These are phyloP conservation scores for Spea multiplicata DNA, from an alignment of 2,113 vertebrate species.

Conservation along the genomic window DNA sequence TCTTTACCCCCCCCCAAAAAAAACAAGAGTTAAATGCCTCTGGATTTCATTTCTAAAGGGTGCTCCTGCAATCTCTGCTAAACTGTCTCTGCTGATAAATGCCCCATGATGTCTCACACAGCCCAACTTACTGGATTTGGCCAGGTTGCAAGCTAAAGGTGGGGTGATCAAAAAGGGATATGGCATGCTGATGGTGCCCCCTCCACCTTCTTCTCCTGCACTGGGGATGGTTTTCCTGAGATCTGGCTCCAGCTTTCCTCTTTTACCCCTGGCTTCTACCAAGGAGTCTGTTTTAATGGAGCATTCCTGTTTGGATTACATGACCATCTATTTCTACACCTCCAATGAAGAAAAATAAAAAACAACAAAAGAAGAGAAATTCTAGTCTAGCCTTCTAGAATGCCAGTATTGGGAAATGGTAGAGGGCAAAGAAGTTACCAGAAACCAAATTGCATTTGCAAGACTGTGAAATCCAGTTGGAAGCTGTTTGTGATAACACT, in stretches of 20 bases:
- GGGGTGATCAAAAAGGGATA: slow-evolving; percentile 33
- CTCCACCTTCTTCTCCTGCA: background rate
- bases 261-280: slow-evolving; percentile 51
- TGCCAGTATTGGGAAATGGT: slow-evolving; percentile 59
- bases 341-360: background rate
- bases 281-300: slow-evolving; percentile 54
- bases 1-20: background rate
- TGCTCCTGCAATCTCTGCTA: background rate
- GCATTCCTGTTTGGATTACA: slow-evolving; percentile 52
- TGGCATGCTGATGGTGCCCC: slow-evolving; percentile 14
- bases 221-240: slow-evolving; percentile 32
- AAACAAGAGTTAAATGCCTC: background rate
- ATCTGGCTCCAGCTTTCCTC: slow-evolving; percentile 34
- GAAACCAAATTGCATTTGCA: slow-evolving; percentile 47
- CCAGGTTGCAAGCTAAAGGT: slow-evolving; percentile 22
- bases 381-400: slow-evolving; percentile 48
- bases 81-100: slow-evolving; percentile 8
- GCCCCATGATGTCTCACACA: slow-evolving; percentile 9
- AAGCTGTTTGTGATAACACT: slow-evolving; percentile 57
- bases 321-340: slow-evolving; percentile 43
- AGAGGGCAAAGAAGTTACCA: slow-evolving; percentile 58
- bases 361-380: slow-evolving; percentile 1
- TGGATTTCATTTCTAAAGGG: slow-evolving; percentile 25
- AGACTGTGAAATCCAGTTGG: slow-evolving; percentile 55
- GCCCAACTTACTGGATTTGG: slow-evolving; percentile 6